Evolutionary conservation across 2,797 vertebrate genomes (phyloP).

Genomic region (Spinus olivaceus): DNA sequence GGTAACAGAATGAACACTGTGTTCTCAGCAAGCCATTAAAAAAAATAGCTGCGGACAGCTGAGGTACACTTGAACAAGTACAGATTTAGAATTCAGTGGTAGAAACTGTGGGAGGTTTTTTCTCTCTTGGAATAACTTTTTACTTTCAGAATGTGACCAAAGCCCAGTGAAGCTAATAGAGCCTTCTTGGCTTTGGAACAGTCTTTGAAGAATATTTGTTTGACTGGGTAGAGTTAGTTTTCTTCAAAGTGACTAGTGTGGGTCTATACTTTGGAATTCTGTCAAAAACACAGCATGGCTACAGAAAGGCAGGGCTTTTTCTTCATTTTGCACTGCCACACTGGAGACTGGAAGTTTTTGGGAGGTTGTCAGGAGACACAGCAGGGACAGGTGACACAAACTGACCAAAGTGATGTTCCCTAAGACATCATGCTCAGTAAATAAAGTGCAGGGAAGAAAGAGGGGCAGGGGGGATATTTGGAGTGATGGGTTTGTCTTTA

Average conservation of each 20-base stretch:
- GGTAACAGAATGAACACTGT: not conserved
- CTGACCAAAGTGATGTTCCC: not conserved
- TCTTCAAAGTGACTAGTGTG: not conserved
- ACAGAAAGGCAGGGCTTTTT: not conserved
- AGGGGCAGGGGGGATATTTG: not conserved
- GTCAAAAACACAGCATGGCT: not conserved
- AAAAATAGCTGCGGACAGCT: not conserved
- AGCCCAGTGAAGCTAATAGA: not conserved
- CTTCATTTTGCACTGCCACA: not conserved
- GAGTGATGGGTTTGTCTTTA: not conserved
- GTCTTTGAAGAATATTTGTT: not conserved
- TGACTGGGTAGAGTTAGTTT: not conserved
- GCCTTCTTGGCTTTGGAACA: not conserved
- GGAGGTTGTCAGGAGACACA: not conserved
- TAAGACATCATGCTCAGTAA: too few relatives aligned
- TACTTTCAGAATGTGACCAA: not conserved
- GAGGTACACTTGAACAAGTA: not conserved
- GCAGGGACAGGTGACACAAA: not conserved
- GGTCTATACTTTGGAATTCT: not conserved
- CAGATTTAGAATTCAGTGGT: not conserved
- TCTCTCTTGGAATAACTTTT: not conserved
- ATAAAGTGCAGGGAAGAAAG: not conserved
- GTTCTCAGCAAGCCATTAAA: not conserved
- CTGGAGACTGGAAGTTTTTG: not conserved
- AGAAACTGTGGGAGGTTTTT: accelerated